These are phyloP conservation scores for Orius insidiosus DNA, from an alignment of 1,140 invertebrate genomes.

Conservation along the genomic window DNA sequence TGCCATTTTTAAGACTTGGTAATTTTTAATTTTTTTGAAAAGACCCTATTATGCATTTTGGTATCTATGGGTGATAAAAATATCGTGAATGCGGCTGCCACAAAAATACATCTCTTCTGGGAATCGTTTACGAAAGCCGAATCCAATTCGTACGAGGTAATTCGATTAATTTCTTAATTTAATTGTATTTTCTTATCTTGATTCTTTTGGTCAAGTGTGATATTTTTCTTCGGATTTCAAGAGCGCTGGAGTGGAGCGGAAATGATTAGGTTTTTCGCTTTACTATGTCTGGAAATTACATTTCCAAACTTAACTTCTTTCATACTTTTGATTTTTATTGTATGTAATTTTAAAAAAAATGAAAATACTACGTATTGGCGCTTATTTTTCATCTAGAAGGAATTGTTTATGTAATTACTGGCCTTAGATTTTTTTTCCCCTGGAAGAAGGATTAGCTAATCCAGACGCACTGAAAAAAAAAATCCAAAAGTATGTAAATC, in stretches of 20 bases:
- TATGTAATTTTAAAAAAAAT: too few relatives aligned
- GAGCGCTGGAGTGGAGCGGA: neutral
- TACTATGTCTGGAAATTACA: neutral
- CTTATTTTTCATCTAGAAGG: too few relatives aligned
- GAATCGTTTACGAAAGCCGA: conserved; percentile 17
- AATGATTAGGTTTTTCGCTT: neutral
- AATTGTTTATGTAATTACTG: too few relatives aligned
- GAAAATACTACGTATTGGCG: too few relatives aligned
- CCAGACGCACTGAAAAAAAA: too few relatives aligned
- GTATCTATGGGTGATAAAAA: conserved; percentile 15
- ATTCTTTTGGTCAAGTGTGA: neutral
- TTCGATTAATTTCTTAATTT: neutral
- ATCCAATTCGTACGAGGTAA: conserved; percentile 17
- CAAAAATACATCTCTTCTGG: conserved; percentile 17
- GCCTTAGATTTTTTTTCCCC: too few relatives aligned
- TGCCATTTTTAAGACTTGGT: too few relatives aligned
- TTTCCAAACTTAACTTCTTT: neutral
- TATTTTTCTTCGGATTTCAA: neutral
- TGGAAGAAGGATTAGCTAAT: too few relatives aligned
- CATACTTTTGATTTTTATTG: too few relatives aligned
- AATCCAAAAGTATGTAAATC: too few relatives aligned
- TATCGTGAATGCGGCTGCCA: conserved; percentile 4
- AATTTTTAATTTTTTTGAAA: too few relatives aligned
- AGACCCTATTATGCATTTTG: conserved; percentile 1
- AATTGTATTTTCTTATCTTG: neutral